These are phyloP conservation scores for Sebastes oblongus DNA, from an alignment of 2,797 vertebrate species.

Conservation along the genomic window DNA sequence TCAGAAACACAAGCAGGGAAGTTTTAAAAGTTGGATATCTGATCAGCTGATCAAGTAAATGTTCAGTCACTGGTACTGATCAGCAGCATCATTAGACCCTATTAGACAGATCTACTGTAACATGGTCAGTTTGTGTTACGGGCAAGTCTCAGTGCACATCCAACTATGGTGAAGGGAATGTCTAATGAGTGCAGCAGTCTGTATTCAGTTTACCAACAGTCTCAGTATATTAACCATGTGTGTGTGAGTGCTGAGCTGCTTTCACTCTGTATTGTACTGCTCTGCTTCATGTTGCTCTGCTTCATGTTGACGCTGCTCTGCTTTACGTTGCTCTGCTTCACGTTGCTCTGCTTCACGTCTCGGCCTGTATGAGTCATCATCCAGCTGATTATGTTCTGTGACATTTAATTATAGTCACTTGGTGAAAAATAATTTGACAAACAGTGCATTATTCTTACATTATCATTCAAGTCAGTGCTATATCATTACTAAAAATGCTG, in stretches of 20 bases:
- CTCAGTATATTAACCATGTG: background rate
- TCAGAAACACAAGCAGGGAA: background rate
- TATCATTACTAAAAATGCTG: background rate
- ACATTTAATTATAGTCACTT: conserved; percentile 27
- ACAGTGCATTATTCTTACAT: background rate
- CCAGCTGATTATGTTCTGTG: conserved; percentile 3
- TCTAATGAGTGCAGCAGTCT: too few species aligned
- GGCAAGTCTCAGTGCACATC: background rate
- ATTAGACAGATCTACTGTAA: background rate
- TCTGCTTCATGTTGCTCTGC: too few species aligned
- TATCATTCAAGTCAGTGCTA: background rate
- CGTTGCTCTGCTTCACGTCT: too few species aligned
- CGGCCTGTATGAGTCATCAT: conserved; percentile 10
- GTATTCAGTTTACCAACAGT: too few species aligned
- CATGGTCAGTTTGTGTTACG: background rate
- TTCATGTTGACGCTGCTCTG: too few species aligned
- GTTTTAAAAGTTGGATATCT: background rate
- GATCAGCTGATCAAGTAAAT: too few species aligned
- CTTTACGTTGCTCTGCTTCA: too few species aligned
- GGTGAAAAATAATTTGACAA: background rate
- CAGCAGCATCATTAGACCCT: background rate
- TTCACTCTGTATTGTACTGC: background rate
- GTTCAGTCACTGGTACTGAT: too few species aligned
- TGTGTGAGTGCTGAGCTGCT: background rate
- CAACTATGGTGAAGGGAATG: background rate